Base-by-base conservation (phyloP, 2,888 invertebrate genomes). In the Ceratothoa steindachneri region DNA sequence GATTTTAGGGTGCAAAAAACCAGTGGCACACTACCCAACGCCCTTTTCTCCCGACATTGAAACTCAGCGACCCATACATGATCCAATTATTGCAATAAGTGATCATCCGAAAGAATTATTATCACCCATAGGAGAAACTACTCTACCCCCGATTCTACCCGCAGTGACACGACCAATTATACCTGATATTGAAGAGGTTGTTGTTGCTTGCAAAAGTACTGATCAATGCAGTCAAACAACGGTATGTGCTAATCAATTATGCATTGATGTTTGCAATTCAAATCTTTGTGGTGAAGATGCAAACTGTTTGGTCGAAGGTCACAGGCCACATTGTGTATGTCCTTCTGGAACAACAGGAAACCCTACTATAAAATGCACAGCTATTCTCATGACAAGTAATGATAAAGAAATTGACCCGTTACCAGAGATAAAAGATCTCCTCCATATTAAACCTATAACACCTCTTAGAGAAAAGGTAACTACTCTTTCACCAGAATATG, bases 191-290 rank as follows among this genome's bases (percentile, higher is more conserved):
- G 7, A 9, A 41, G 7, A 5, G 15, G 41, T 15, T 41, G 15
- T 41, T 41, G 7, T 53, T 30, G 55, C 28, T 31, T 64, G 81
- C 80, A 19, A 86, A 80, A 87, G 87, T 24, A 89, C 92, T 81
- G 87, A 87, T 28, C 91, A 93, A 67, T 95, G 94, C 82, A 85
- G 88, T 15, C 85, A 87, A 41, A 89, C 89, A 69, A 90, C 81
- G 70, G 80, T 82, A 2, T 83, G 83, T 72, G 86, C 93, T 55
- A 91, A 92, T 75, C 91, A 92, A 82, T 91, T 93, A 83, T 94
- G 94, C 81, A 87, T 93, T 30, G 73, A 73, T 41, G 55, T 73
- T 15, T 80, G 80, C 65, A 64, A 73, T 41, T 67, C 74, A 24
- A 74, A 28, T 52, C 1, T 69, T 31, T 78, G 80, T 72, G 77